Percentiles rank a stretch among this genome's conserved stretches.
Conservation (phyloP, 2,888 invertebrate genomes). For the Callinectes sapidus region DNA sequence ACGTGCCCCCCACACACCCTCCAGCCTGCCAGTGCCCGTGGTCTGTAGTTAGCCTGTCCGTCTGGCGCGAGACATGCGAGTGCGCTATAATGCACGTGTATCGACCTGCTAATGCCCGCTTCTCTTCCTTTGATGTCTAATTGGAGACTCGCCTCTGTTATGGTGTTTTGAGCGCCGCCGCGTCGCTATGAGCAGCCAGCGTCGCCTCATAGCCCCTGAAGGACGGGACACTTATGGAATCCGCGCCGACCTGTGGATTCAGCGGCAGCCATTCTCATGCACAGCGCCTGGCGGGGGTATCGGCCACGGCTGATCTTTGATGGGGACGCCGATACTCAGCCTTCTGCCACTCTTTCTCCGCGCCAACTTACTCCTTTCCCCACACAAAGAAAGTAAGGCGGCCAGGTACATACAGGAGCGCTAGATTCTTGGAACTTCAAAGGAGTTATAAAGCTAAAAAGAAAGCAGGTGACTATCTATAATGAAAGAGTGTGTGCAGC, state of each 20-base stretch:
- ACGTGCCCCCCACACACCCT: conserved; percentile 12
- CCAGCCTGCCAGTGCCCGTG: not conserved
- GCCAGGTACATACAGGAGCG: conserved; percentile 7
- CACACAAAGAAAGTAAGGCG: conserved; percentile 9
- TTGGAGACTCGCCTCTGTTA: conserved; percentile 49
- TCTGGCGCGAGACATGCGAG: conserved; percentile 55
- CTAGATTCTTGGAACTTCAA: conserved; percentile 30
- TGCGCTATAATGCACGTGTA: conserved; percentile 57
- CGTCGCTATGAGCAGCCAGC: conserved; percentile 54
- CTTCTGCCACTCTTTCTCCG: conserved; percentile 7
- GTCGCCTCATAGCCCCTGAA: conserved; percentile 21
- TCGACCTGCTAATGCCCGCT: conserved; percentile 58
- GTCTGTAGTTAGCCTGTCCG: conserved; percentile 52
- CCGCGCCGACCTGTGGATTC: conserved; percentile 42
- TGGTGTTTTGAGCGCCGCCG: conserved; percentile 59
- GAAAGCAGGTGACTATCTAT: conserved; percentile 31
- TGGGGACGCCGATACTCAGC: conserved; percentile 14
- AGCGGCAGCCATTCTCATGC: not conserved
- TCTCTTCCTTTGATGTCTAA: conserved; percentile 62
- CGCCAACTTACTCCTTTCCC: not conserved
- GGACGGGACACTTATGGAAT: conserved; percentile 36
- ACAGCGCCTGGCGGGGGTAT: not conserved
- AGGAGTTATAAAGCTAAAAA: conserved; percentile 34
- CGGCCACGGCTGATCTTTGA: conserved; percentile 28
- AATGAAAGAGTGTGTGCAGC: conserved; percentile 31